phyloP scores from a whole-genome alignment of 2,797 vertebrate species.

The Muraenolepis orangiensis region DNA sequence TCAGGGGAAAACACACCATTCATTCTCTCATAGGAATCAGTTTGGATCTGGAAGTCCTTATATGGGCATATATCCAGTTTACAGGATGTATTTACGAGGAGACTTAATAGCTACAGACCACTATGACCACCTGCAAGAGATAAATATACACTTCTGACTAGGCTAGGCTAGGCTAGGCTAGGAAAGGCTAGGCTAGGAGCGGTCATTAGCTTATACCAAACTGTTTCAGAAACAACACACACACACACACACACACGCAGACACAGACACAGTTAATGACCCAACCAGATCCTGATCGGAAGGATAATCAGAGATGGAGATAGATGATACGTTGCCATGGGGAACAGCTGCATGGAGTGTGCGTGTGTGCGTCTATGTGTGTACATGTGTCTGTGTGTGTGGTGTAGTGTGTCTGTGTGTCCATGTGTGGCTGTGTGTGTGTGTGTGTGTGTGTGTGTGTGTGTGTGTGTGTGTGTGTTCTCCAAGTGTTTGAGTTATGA shows the following conservation, averaged over 20 bases:
- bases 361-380: constrained; percentile 2
- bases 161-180: background rate
- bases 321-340: no score
- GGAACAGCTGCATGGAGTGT: background rate
- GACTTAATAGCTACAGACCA: background rate
- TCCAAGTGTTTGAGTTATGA: no score
- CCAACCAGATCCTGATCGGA: no score
- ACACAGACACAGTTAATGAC: background rate
- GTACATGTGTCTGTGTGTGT: background rate
- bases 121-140: background rate
- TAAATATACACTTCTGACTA: background rate
- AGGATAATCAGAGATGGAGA: no score
- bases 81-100: background rate
- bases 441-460: background rate
- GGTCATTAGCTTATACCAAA: no score
- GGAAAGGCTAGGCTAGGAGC: no score
- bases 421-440: no score
- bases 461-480: background rate
- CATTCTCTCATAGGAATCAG: background rate
- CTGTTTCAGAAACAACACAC: no score
- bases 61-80: background rate
- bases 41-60: background rate
- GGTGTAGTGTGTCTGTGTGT: background rate
- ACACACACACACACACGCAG: background rate
- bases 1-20: background rate